Evolutionary conservation across 2,797 vertebrate genomes (phyloP).

Genomic region (Gallinago nigripennis): DNA sequence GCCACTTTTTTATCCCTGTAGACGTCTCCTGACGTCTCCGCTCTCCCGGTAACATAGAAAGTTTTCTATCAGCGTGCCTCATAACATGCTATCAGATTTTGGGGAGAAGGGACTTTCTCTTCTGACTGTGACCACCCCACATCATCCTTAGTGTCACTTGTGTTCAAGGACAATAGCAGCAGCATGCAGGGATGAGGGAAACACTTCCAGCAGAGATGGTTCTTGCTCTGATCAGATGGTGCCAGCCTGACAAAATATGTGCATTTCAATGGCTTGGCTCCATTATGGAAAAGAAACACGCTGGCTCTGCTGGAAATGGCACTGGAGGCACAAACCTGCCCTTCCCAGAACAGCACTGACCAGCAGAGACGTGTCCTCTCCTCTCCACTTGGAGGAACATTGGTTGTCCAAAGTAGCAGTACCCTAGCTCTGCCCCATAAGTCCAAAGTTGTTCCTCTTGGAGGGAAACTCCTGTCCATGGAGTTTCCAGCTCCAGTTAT

Average conservation of each 20-base stretch:
- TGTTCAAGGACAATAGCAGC: background rate
- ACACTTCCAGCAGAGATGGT: background rate
- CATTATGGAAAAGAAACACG: background rate
- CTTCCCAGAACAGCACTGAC: background rate
- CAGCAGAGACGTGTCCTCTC: background rate
- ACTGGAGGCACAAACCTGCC: background rate
- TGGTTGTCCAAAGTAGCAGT: rapidly evolving
- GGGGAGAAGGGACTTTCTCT: background rate
- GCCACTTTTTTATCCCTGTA: background rate
- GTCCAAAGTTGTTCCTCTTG: background rate
- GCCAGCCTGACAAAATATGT: background rate
- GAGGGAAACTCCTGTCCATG: background rate
- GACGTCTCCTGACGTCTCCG: background rate
- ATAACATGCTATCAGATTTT: background rate
- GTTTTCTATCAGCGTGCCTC: background rate
- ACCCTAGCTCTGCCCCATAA: background rate
- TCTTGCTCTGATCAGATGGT: background rate
- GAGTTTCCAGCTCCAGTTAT: background rate
- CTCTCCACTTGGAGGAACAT: background rate
- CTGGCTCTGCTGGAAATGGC: background rate
- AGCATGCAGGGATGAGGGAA: background rate
- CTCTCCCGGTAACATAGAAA: background rate
- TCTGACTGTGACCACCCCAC: background rate
- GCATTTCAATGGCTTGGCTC: background rate
- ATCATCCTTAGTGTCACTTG: background rate